Conservation (phyloP, 2,797 vertebrate species). For the Brachyalestes nurse region DNA sequence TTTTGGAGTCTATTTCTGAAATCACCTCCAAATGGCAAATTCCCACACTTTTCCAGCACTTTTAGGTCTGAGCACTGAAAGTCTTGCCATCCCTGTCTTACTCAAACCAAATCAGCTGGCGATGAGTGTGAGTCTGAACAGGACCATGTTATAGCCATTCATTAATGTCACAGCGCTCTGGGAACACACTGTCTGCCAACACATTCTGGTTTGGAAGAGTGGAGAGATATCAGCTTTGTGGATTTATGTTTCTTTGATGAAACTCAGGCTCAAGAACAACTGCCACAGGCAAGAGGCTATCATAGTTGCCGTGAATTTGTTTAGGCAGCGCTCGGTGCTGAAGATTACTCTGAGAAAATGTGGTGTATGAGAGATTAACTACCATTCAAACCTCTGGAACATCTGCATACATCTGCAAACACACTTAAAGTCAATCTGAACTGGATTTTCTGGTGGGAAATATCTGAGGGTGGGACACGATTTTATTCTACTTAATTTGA, state of each 20-base stretch:
- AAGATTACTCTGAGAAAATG: slow-evolving; percentile 17
- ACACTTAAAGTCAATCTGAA: background rate
- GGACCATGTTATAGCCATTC: slow-evolving; percentile 15
- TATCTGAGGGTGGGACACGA: too few relatives aligned
- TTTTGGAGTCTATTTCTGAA: background rate
- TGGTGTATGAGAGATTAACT: slow-evolving; percentile 10
- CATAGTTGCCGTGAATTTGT: slow-evolving; percentile 6
- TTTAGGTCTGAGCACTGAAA: slow-evolving; percentile 4
- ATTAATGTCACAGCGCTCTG: slow-evolving; percentile 39
- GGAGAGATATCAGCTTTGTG: slow-evolving; percentile 56
- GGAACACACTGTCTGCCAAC: slow-evolving; percentile 57
- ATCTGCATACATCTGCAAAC: slow-evolving; percentile 17
- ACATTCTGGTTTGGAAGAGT: slow-evolving; percentile 60
- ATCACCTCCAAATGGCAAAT: slow-evolving; percentile 9
- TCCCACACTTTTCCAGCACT: slow-evolving; percentile 2
- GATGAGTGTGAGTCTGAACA: slow-evolving; percentile 22
- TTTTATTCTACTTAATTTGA: too few relatives aligned
- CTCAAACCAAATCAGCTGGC: slow-evolving; percentile 17
- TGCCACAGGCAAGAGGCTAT: slow-evolving; percentile 1
- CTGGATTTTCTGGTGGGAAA: too few relatives aligned
- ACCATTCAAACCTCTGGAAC: slow-evolving; percentile 2
- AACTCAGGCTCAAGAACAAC: slow-evolving; percentile 21
- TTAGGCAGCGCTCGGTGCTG: background rate
- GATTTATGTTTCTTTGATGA: slow-evolving; percentile 55
- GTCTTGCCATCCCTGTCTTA: background rate